These are phyloP conservation scores for Agrotis puta DNA, from an alignment of 2,888 invertebrate genomes.

Conservation along the genomic window DNA sequence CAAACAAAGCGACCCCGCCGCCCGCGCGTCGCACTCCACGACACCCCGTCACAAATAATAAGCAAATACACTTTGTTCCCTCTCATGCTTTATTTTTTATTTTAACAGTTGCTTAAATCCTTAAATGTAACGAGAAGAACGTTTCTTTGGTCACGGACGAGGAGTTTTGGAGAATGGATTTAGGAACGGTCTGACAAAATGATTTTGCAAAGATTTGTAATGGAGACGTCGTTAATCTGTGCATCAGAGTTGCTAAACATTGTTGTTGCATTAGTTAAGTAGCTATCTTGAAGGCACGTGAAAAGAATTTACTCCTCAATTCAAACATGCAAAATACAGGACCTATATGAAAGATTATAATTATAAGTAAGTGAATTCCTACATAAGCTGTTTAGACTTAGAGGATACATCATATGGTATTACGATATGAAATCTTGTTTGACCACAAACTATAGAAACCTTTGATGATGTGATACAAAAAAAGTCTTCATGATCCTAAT, in stretches of 20 bases:
- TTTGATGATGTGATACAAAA: too few species aligned
- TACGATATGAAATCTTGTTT: background rate
- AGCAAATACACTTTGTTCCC: slow-evolving; percentile 82
- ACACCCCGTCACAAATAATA: slow-evolving; percentile 76
- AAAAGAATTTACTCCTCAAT: background rate
- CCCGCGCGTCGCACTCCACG: slow-evolving; percentile 59
- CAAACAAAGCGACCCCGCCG: slow-evolving; percentile 79
- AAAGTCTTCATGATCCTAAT: background rate
- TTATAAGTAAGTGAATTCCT: background rate
- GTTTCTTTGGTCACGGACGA: slow-evolving; percentile 60
- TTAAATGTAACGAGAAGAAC: slow-evolving; percentile 74
- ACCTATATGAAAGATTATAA: too few species aligned
- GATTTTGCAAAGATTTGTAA: slow-evolving; percentile 47
- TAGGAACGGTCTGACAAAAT: slow-evolving; percentile 14
- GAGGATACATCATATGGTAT: background rate
- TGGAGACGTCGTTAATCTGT: slow-evolving; percentile 19
- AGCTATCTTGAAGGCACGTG: background rate
- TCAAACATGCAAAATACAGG: background rate
- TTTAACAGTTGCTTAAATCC: slow-evolving; percentile 73
- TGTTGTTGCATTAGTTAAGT: background rate
- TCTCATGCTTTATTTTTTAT: slow-evolving; percentile 74
- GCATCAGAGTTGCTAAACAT: slow-evolving; percentile 20
- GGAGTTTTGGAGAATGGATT: slow-evolving; percentile 44
- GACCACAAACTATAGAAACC: background rate
- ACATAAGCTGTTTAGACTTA: too few species aligned